These are phyloP conservation scores for Trachemys scripta DNA, from an alignment of 2,113 vertebrate genomes.

Conservation along the genomic window DNA sequence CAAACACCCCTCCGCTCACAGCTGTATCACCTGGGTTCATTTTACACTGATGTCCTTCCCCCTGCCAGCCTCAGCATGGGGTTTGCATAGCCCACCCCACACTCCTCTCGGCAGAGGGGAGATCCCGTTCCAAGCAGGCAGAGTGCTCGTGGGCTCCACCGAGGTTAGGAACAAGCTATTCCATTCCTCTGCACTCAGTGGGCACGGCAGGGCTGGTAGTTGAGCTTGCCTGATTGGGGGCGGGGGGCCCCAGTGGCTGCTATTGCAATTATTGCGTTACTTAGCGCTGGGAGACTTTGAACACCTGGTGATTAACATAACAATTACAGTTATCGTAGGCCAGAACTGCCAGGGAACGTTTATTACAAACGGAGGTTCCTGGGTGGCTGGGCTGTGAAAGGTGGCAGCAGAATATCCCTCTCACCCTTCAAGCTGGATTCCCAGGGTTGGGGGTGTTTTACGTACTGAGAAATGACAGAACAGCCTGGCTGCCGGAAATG, in stretches of 20 bases:
- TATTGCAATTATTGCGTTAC: background rate
- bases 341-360: background rate
- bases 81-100: background rate
- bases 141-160: background rate
- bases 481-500: background rate
- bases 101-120: background rate
- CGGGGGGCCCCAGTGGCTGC: no score
- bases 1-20: background rate
- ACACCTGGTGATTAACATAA: background rate
- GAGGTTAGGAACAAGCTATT: background rate
- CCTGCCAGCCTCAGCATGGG: conserved; percentile 6
- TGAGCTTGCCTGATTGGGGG: background rate
- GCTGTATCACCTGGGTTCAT: background rate
- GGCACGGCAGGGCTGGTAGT: background rate
- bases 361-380: background rate
- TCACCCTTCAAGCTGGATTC: background rate
- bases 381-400: background rate
- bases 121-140: background rate
- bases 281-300: background rate
- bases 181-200: background rate
- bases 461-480: background rate
- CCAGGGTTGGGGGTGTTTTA: no score
- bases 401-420: background rate
- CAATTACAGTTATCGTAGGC: background rate
- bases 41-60: background rate